phyloP scores from a whole-genome alignment of 2,888 invertebrate genomes.

The Heliconius aoede region DNA sequence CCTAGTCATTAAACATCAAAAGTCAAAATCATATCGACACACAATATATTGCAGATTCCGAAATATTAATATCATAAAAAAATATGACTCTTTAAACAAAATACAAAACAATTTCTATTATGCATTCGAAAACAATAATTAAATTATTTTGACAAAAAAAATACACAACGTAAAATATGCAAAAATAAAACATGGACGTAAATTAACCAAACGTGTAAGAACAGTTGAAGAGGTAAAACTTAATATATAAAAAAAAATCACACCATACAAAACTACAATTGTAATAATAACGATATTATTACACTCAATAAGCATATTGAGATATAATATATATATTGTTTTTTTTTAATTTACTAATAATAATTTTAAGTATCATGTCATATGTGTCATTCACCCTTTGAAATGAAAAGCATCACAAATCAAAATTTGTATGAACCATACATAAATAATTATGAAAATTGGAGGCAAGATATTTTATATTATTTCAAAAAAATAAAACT shows the following conservation, averaged over 20 bases:
- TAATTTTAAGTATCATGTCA: conserved; percentile 47
- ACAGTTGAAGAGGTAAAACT: conserved; percentile 64
- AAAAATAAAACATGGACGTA: conserved; percentile 80
- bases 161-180: conserved; percentile 80
- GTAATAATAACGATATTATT: conserved; percentile 44
- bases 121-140: conserved; percentile 73
- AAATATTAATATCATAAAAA: conserved; percentile 61
- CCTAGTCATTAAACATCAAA: not conserved
- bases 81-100: conserved; percentile 65
- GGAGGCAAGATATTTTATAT: conserved; percentile 17
- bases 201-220: conserved; percentile 77
- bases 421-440: not conserved
- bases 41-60: conserved; percentile 81
- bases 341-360: conserved; percentile 37
- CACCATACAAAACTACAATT: conserved; percentile 77
- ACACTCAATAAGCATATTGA: conserved; percentile 39
- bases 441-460: not conserved
- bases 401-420: conserved; percentile 22
- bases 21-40: conserved; percentile 48
- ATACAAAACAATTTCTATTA: conserved; percentile 68
- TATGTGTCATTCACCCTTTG: conserved; percentile 22
- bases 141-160: conserved; percentile 79
- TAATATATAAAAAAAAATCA: conserved; percentile 65
- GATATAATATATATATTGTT: conserved; percentile 34
- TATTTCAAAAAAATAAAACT: conserved; percentile 9